These are phyloP conservation scores for Craniophora ligustri DNA, from an alignment of 2,888 invertebrate genomes.

Conservation along the genomic window DNA sequence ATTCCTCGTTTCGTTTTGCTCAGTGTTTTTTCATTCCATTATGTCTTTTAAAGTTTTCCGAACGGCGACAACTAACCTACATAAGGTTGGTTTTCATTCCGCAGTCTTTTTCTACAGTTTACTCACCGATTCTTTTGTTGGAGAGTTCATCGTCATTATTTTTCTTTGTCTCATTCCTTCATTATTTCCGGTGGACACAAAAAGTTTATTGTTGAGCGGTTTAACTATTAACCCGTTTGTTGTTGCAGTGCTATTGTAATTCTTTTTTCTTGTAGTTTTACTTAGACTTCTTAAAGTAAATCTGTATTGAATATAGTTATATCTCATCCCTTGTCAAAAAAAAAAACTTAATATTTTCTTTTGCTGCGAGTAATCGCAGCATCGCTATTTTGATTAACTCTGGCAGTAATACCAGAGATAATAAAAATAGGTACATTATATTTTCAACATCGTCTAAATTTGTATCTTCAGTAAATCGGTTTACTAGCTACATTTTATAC, in stretches of 20 bases:
- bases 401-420: too few relatives aligned
- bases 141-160: slow-evolving; percentile 49
- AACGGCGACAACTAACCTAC: slow-evolving; percentile 47
- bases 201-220: slow-evolving; percentile 45
- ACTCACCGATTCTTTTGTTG: slow-evolving; percentile 51
- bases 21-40: slow-evolving; percentile 46
- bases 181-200: slow-evolving; percentile 54
- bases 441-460: slow-evolving; percentile 19
- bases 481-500: slow-evolving; percentile 34
- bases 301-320: not conserved
- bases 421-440: too few relatives aligned
- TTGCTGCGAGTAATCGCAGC: too few relatives aligned
- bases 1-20: slow-evolving; percentile 31
- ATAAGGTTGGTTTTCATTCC: slow-evolving; percentile 39
- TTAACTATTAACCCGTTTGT: slow-evolving; percentile 41
- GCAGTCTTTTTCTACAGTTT: slow-evolving; percentile 43
- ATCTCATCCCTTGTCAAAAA: not conserved
- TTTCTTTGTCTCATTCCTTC: slow-evolving; percentile 50
- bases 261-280: slow-evolving; percentile 12
- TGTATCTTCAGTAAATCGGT: slow-evolving; percentile 29
- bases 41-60: slow-evolving; percentile 49
- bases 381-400: too few relatives aligned
- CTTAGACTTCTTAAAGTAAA: not conserved
- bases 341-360: too few relatives aligned
- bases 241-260: slow-evolving; percentile 22